phyloP scores from a whole-genome alignment of 2,797 vertebrate species.

The Phoebastria nigripes region DNA sequence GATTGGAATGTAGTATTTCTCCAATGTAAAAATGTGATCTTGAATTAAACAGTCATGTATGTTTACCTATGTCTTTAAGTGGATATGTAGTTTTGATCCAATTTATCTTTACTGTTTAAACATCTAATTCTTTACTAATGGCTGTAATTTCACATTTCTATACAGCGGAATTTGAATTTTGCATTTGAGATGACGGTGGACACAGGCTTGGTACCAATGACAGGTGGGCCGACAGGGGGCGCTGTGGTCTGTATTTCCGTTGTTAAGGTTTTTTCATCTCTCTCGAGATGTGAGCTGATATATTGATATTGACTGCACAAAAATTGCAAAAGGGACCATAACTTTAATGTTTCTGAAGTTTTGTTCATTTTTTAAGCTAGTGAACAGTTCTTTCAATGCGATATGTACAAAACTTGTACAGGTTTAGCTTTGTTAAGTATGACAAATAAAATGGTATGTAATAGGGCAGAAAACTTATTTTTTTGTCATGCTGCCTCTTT shows the following conservation, averaged over 20 bases:
- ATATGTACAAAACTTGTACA: constrained; percentile 14
- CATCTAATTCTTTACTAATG: not conserved
- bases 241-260: not conserved
- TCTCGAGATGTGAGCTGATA: not conserved
- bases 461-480: not conserved
- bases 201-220: not conserved
- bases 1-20: constrained; percentile 2
- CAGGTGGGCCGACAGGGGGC: not conserved
- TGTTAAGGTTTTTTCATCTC: not conserved
- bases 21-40: constrained; percentile 14
- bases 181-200: not conserved
- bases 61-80: not conserved
- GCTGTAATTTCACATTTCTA: not conserved
- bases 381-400: not conserved
- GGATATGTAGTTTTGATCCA: not conserved
- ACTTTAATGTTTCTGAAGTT: not conserved
- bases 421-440: constrained; percentile 21
- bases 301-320: not conserved
- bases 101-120: not conserved
- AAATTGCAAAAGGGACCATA: not conserved
- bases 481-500: not conserved
- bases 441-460: not conserved
- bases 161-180: not conserved
- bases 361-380: not conserved
- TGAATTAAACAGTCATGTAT: not conserved